These are phyloP conservation scores for Steinernema khuongi DNA, from an alignment of 1,140 invertebrate species.

Conservation along the genomic window DNA sequence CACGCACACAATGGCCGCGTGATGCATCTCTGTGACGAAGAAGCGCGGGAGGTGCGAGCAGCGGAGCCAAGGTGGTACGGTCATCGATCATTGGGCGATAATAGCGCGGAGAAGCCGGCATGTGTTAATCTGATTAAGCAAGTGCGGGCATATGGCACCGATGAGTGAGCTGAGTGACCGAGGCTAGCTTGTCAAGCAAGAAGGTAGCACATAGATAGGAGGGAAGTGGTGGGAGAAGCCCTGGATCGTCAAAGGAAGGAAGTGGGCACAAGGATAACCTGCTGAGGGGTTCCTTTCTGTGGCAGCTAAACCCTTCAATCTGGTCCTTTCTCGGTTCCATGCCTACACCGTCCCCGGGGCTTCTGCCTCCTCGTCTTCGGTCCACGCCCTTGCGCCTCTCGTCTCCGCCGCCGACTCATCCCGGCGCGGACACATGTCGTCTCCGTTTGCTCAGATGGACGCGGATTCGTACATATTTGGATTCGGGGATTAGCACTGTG, in stretches of 20 bases:
- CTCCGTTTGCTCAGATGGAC: conserved; percentile 4
- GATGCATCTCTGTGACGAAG: not conserved
- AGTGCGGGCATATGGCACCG: too few relatives aligned
- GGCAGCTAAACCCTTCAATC: too few relatives aligned
- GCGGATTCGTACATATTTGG: not conserved
- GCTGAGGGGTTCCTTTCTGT: too few relatives aligned
- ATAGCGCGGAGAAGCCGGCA: not conserved
- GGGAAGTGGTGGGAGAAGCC: too few relatives aligned
- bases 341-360: too few relatives aligned
- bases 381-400: not conserved
- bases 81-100: conserved; percentile 6
- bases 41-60: not conserved
- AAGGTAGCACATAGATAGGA: too few relatives aligned
- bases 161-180: too few relatives aligned
- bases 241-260: too few relatives aligned
- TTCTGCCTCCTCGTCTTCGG: not conserved
- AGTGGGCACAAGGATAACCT: too few relatives aligned
- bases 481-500: not conserved
- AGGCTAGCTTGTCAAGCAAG: too few relatives aligned
- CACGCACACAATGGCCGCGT: not conserved
- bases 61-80: not conserved
- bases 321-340: too few relatives aligned
- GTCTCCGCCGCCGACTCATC: not conserved
- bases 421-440: conserved; percentile 3
- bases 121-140: too few relatives aligned